Percentiles rank a stretch among this genome's conserved stretches.
Conservation (phyloP, 2,888 invertebrate genomes). For the Nomada fucata region DNA sequence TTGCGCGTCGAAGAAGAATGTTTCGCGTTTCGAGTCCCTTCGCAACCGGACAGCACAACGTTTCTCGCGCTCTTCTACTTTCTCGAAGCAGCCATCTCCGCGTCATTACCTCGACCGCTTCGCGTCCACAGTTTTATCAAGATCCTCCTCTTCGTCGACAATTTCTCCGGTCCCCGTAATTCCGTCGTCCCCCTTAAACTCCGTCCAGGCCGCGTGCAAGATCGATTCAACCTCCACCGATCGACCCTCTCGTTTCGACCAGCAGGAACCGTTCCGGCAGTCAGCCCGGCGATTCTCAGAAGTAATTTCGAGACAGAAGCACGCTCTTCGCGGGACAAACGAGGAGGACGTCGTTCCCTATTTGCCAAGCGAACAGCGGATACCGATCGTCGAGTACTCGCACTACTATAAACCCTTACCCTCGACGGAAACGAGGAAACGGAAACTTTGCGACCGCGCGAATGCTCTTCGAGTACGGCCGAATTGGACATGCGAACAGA, state of each 20-base stretch:
- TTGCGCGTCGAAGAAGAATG: too few species aligned
- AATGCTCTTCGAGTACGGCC: background rate
- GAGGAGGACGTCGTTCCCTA: slow-evolving; percentile 2
- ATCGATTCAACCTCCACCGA: too few species aligned
- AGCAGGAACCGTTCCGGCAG: background rate
- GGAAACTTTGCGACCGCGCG: background rate
- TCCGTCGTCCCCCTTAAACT: too few species aligned
- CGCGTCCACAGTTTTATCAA: too few species aligned
- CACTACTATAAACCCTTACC: background rate
- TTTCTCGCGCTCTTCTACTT: too few species aligned
- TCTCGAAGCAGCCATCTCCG: too few species aligned
- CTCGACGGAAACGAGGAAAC: background rate
- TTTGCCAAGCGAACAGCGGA: slow-evolving; percentile 21
- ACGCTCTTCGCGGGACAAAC: background rate
- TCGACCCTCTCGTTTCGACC: background rate
- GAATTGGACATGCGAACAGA: background rate
- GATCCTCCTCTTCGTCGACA: too few species aligned
- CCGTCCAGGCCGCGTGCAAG: too few species aligned
- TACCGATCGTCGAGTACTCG: slow-evolving; percentile 7
- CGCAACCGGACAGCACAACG: too few species aligned
- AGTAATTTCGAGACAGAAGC: slow-evolving; percentile 15
- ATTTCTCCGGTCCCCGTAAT: too few species aligned
- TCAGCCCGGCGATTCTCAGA: background rate
- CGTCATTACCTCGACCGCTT: too few species aligned
- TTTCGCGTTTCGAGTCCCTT: too few species aligned